Evolutionary conservation across 2,113 vertebrate genomes (phyloP).

Genomic region (Potamarius usumacintae): DNA sequence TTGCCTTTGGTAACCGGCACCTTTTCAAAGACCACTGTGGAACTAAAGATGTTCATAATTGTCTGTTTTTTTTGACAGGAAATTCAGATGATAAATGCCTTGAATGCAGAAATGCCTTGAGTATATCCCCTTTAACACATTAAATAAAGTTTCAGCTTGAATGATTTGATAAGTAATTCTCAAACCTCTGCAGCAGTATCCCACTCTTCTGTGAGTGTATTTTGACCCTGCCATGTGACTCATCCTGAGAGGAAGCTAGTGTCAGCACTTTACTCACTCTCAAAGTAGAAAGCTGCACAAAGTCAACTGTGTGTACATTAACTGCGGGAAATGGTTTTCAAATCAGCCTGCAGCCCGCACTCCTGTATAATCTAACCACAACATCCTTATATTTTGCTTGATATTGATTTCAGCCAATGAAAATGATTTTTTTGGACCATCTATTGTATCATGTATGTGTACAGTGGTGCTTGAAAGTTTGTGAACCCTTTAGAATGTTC

Average conservation of each 20-base stretch:
- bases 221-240: conserved; percentile 70
- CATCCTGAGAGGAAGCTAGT: conserved; percentile 67
- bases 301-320: conserved; percentile 1
- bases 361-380: background rate
- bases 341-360: background rate
- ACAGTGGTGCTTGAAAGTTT: too few relatives aligned
- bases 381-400: background rate
- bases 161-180: background rate
- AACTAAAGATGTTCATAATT: conserved; percentile 57
- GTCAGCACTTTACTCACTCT: conserved; percentile 71
- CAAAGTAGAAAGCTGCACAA: conserved; percentile 62
- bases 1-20: conserved; percentile 57
- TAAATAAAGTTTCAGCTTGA: background rate
- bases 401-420: background rate
- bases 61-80: background rate
- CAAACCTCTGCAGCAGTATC: conserved; percentile 54
- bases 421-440: too few relatives aligned
- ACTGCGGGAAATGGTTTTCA: background rate
- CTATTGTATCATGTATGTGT: too few relatives aligned
- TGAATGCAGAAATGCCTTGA: too few relatives aligned
- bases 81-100: background rate
- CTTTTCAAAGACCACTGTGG: conserved; percentile 60
- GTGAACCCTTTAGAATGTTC: too few relatives aligned
- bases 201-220: conserved; percentile 51
- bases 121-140: background rate